Evolutionary conservation across 2,113 vertebrate genomes (phyloP).

Genomic region (Rhadina sibilatrix): DNA sequence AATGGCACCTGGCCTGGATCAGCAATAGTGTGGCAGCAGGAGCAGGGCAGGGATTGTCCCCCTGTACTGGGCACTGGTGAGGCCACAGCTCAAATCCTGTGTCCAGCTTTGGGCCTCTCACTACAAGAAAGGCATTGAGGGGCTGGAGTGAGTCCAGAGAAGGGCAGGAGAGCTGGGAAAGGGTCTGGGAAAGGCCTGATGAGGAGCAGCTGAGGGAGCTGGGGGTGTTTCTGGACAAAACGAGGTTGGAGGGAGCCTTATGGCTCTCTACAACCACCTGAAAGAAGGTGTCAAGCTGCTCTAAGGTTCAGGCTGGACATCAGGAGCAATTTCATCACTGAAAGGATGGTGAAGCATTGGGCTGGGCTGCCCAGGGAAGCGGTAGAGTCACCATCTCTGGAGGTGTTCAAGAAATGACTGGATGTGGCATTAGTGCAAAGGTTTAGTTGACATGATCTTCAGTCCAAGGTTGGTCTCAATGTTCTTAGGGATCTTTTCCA

Average conservation of each 20-base stretch:
- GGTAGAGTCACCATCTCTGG: neutral
- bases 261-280: neutral
- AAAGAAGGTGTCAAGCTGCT: neutral
- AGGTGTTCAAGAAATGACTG: accelerated
- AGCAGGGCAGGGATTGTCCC: neutral
- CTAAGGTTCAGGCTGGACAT: neutral
- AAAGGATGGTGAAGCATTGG: neutral
- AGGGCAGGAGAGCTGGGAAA: accelerated
- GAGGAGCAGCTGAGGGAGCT: neutral
- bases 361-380: neutral
- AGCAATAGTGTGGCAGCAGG: neutral
- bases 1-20: neutral
- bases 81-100: neutral
- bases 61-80: accelerated
- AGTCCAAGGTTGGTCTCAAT: neutral
- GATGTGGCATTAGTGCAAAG: accelerated
- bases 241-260: neutral
- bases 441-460: neutral
- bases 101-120: neutral
- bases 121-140: neutral
- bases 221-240: neutral
- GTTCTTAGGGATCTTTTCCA: neutral
- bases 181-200: neutral
- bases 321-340: neutral
- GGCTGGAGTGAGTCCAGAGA: neutral